Evolutionary conservation across 2,113 vertebrate species (phyloP).

Genomic region (Sinocyclocheilus rhinocerous): DNA sequence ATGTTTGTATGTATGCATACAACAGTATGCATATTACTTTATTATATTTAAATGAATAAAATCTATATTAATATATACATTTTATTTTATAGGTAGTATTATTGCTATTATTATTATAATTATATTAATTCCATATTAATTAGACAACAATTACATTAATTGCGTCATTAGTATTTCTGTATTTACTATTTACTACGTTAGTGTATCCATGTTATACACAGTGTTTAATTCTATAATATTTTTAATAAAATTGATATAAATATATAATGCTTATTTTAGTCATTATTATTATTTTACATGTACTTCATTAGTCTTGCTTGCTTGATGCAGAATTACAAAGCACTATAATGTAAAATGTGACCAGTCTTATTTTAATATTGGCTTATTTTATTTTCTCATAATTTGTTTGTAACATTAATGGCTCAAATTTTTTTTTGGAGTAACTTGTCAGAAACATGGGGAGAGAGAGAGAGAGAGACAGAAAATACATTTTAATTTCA

Average conservation of each 20-base stretch:
- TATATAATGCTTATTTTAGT: neutral
- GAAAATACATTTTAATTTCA: neutral
- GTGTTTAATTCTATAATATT: neutral
- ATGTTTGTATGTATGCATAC: too few species aligned
- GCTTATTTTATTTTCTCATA: neutral
- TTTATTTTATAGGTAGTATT: neutral
- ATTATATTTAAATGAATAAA: neutral
- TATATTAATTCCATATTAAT: neutral
- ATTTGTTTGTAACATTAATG: neutral
- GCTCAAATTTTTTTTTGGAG: neutral
- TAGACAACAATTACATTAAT: neutral
- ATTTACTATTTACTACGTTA: neutral
- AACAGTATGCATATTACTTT: neutral
- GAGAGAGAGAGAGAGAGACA: neutral
- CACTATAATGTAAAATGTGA: neutral
- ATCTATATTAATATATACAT: neutral
- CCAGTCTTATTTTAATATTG: neutral
- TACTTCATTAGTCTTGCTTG: neutral
- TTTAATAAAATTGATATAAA: neutral
- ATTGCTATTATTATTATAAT: neutral
- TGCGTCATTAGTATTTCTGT: neutral
- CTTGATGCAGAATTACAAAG: neutral
- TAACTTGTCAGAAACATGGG: neutral
- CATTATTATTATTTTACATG: neutral
- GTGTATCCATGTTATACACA: neutral